phyloP scores from a whole-genome alignment of 2,888 invertebrate genomes.

The Drosophila suboccidentalis region DNA sequence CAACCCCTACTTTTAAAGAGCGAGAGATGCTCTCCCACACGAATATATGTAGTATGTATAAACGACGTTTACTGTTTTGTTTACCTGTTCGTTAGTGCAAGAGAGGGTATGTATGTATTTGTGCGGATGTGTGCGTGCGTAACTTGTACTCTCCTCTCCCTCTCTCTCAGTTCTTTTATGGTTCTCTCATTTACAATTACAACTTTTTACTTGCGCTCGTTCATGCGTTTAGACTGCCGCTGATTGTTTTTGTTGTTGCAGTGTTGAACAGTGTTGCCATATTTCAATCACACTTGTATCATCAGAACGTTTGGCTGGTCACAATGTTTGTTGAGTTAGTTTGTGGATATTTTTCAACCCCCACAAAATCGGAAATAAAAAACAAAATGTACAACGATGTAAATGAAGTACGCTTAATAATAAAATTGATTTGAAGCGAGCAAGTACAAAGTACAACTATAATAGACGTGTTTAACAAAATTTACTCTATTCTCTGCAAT shows the following conservation, averaged over 20 bases:
- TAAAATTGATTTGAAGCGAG: conserved; percentile 34
- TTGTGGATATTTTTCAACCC: conserved; percentile 48
- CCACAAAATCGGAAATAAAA: conserved; percentile 25
- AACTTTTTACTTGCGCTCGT: conserved; percentile 47
- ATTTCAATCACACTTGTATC: conserved; percentile 46
- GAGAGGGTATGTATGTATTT: conserved; percentile 31
- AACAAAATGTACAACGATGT: conserved; percentile 15
- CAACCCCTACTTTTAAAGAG: conserved; percentile 47
- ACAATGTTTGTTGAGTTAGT: conserved; percentile 43
- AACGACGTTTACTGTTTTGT: conserved; percentile 64
- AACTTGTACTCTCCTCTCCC: conserved; percentile 17
- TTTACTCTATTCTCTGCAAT: not conserved
- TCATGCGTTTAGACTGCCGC: conserved; percentile 41
- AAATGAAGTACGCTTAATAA: conserved; percentile 33
- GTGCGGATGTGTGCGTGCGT: conserved; percentile 30
- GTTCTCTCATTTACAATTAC: conserved; percentile 41
- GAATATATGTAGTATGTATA: conserved; percentile 26
- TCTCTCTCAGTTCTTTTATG: conserved; percentile 17
- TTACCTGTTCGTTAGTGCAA: conserved; percentile 53
- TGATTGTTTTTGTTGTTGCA: conserved; percentile 29
- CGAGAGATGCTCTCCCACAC: conserved; percentile 49
- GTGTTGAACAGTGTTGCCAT: conserved; percentile 38
- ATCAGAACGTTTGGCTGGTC: conserved; percentile 38
- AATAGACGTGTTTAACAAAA: conserved; percentile 31
- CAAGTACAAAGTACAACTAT: conserved; percentile 26